Evolutionary conservation across 1,140 invertebrate species (phyloP).

Genomic region (Papilio xuthus): DNA sequence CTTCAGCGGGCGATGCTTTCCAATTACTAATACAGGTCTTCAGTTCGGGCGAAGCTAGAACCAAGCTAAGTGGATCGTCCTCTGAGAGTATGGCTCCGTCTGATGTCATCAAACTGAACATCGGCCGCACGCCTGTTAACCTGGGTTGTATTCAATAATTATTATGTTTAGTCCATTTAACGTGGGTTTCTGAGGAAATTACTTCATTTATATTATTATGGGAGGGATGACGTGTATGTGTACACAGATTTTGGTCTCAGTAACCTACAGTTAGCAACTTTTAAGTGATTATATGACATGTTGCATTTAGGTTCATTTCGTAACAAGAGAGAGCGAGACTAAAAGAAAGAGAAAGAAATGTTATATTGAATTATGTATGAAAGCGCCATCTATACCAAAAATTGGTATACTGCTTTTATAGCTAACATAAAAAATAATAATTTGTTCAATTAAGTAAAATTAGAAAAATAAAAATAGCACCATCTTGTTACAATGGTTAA

Average conservation of each 20-base stretch:
- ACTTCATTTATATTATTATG: no score
- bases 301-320: background rate
- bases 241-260: no score
- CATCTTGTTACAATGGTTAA: no score
- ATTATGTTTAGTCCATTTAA: no score
- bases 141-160: conserved; percentile 58
- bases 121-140: conserved; percentile 84
- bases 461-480: no score
- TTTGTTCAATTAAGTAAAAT: no score
- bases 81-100: conserved; percentile 86
- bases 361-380: background rate
- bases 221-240: no score
- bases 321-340: background rate
- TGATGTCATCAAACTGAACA: conserved; percentile 84
- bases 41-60: conserved; percentile 83
- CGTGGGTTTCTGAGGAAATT: no score
- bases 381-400: background rate
- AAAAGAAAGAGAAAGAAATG: no score
- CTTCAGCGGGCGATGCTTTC: conserved; percentile 83
- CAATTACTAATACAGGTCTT: conserved; percentile 84
- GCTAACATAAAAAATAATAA: no score
- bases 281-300: background rate
- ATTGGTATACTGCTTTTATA: background rate
- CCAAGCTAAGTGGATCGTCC: conserved; percentile 83
- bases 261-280: background rate